phyloP scores from a whole-genome alignment of 2,113 vertebrate genomes.

The Carassius carassius region DNA sequence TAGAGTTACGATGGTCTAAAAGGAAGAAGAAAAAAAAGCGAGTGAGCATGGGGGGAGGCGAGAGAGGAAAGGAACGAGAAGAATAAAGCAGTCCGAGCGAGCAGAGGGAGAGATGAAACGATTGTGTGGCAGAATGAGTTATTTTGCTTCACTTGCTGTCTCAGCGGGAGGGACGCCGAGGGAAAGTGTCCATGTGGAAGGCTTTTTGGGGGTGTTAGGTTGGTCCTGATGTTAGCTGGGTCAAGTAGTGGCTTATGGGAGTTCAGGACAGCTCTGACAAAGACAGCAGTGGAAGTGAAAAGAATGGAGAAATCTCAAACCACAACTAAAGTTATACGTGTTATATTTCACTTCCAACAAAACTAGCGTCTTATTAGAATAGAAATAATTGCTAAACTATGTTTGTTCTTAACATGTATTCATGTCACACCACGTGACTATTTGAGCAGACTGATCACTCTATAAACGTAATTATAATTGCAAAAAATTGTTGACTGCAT shows the following conservation, averaged over 20 bases:
- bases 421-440: too few species aligned
- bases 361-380: too few species aligned
- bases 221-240: conserved; percentile 60
- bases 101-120: conserved; percentile 72
- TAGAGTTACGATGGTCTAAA: conserved; percentile 68
- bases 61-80: conserved; percentile 49
- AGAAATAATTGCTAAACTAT: too few species aligned
- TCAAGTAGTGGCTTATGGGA: conserved; percentile 62
- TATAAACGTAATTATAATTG: too few species aligned
- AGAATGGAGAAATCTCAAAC: not conserved
- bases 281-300: not conserved
- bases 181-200: conserved; percentile 41
- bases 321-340: not conserved
- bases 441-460: too few species aligned
- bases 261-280: not conserved
- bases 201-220: conserved; percentile 53
- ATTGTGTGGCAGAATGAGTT: conserved; percentile 79
- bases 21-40: not conserved
- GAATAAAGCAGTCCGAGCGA: conserved; percentile 71
- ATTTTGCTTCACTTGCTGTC: conserved; percentile 79
- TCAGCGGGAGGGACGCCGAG: conserved; percentile 62
- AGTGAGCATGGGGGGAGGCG: conserved; percentile 43
- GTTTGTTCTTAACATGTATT: too few species aligned
- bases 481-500: too few species aligned
- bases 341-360: too few species aligned